Conservation (phyloP, 1,140 invertebrate genomes). For the Aporrectodea caliginosa region DNA sequence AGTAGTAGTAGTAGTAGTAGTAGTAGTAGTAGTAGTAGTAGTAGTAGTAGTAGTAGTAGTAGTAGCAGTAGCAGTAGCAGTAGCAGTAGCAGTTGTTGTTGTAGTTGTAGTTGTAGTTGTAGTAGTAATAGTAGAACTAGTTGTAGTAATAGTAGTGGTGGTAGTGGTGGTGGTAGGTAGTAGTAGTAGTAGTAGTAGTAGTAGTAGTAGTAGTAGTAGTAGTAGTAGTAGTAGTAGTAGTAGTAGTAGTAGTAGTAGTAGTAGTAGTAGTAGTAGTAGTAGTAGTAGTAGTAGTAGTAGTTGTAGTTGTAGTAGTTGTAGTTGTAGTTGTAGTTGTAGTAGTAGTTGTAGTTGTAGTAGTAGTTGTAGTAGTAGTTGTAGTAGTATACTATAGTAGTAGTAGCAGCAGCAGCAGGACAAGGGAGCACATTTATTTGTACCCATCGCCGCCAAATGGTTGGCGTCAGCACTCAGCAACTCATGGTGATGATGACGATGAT, state of each 20-base stretch:
- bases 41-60: slow-evolving; percentile 11
- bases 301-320: slow-evolving; percentile 4
- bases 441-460: too few relatives aligned
- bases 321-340: slow-evolving; percentile 4
- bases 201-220: slow-evolving; percentile 11
- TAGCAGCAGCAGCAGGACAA: too few relatives aligned
- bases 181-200: slow-evolving; percentile 11
- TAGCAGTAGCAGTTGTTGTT: slow-evolving; percentile 3
- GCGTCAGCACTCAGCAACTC: too few relatives aligned
- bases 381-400: too few relatives aligned
- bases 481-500: too few relatives aligned
- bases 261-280: slow-evolving; percentile 11
- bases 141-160: slow-evolving; percentile 8
- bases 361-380: slow-evolving; percentile 6
- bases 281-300: slow-evolving; percentile 11
- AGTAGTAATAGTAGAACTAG: slow-evolving; percentile 6
- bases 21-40: too few relatives aligned
- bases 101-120: slow-evolving; percentile 4
- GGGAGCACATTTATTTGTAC: too few relatives aligned
- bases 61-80: slow-evolving; percentile 10
- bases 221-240: slow-evolving; percentile 11
- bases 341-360: slow-evolving; percentile 4
- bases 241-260: slow-evolving; percentile 11
- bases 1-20: too few relatives aligned
- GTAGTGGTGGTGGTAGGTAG: too few relatives aligned